phyloP scores from a whole-genome alignment of 2,113 vertebrate species.

The Corydoras maculifer region DNA sequence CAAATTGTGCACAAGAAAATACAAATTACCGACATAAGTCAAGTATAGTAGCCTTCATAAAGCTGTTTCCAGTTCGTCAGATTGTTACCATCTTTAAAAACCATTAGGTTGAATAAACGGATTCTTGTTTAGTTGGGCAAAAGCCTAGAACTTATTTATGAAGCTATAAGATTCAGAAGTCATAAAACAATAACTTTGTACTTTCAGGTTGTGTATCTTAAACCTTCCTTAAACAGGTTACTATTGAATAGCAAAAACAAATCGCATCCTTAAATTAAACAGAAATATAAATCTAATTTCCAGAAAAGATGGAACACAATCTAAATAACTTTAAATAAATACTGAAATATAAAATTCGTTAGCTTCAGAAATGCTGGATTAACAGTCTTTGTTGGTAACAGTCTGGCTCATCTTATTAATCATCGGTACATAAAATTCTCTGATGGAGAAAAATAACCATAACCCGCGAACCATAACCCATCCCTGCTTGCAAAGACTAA shows the following conservation, averaged over 20 bases:
- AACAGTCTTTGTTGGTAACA: no score
- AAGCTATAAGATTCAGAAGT: conserved; percentile 6
- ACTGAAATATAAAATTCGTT: no score
- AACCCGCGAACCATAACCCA: no score
- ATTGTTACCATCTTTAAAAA: background rate
- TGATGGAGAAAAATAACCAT: no score
- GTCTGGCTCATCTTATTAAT: no score
- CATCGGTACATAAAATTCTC: no score
- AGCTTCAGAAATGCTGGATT: no score
- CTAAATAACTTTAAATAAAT: no score
- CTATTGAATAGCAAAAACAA: background rate
- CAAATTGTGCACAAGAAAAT: background rate
- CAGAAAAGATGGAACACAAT: no score
- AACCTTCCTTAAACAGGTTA: conserved; percentile 15
- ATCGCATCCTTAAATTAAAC: no score
- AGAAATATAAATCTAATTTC: no score
- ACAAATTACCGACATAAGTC: background rate
- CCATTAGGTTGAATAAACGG: background rate
- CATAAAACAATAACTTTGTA: conserved; percentile 3
- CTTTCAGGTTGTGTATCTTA: conserved; percentile 17
- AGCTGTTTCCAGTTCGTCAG: conserved; percentile 23
- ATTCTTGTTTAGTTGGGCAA: background rate
- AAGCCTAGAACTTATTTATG: background rate
- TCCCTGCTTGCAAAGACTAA: no score
- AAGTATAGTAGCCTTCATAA: background rate